These are phyloP conservation scores for Paedocypris micromegethes DNA, from an alignment of 2,797 vertebrate genomes.

Conservation along the genomic window DNA sequence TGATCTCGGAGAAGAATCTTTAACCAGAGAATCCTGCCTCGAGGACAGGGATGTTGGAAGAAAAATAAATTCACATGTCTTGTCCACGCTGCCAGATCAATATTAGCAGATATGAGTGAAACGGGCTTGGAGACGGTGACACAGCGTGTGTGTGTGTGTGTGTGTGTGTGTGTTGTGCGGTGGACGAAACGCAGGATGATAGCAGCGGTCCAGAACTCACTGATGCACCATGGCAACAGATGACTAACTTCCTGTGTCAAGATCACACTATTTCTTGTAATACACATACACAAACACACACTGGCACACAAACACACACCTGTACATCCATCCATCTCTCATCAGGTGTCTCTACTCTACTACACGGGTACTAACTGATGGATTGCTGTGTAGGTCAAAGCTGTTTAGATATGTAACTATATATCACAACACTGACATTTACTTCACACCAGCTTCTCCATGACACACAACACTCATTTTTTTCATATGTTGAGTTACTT, in stretches of 20 bases:
- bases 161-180: not conserved
- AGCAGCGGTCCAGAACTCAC: slow-evolving; percentile 17
- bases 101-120: no score
- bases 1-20: not conserved
- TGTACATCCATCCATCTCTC: no score
- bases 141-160: slow-evolving; percentile 1
- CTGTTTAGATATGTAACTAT: slow-evolving; percentile 15
- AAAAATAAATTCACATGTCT: no score
- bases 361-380: not conserved
- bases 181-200: slow-evolving; percentile 14
- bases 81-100: no score
- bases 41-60: no score
- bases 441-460: slow-evolving; percentile 17
- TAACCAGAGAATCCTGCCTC: not conserved
- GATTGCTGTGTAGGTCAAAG: not conserved
- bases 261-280: slow-evolving; percentile 14
- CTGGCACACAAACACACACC: not conserved
- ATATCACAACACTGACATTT: slow-evolving; percentile 27
- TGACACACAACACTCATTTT: not conserved
- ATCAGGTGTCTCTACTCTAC: no score
- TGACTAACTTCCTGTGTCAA: slow-evolving; percentile 34
- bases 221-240: slow-evolving; percentile 39
- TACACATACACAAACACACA: not conserved
- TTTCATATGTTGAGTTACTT: slow-evolving; percentile 19
- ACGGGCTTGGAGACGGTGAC: slow-evolving; percentile 1